These are phyloP conservation scores for Phylloscopus collybita DNA, from an alignment of 2,797 vertebrate genomes.

Conservation along the genomic window DNA sequence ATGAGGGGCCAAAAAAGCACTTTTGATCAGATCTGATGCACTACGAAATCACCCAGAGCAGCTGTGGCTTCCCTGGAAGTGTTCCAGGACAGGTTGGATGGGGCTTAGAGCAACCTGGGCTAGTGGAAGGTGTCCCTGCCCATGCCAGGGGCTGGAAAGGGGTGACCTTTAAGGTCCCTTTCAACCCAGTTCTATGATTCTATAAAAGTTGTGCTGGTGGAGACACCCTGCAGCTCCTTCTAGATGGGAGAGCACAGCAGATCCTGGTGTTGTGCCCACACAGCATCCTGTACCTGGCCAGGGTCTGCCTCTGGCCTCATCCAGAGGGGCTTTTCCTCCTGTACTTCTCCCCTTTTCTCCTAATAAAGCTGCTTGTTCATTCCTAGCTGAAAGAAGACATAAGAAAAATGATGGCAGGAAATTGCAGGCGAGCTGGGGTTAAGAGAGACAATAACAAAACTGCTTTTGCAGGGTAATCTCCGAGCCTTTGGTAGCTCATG, in stretches of 20 bases:
- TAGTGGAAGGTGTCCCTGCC: not conserved
- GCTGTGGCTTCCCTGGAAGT: not conserved
- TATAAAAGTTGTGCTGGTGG: not conserved
- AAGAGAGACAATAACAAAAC: constrained; percentile 49
- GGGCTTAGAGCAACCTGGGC: not conserved
- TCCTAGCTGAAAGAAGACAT: not conserved
- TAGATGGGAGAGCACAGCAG: fast-evolving
- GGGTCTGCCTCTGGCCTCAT: not conserved
- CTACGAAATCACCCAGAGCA: not conserved
- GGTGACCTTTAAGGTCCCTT: not conserved
- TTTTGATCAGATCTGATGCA: not conserved
- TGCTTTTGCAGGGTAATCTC: constrained; percentile 32
- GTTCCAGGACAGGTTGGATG: fast-evolving
- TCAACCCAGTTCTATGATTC: not conserved
- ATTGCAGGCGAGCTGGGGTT: constrained; percentile 39
- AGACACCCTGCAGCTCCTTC: not conserved
- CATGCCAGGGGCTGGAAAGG: fast-evolving
- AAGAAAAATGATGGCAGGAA: constrained; percentile 47
- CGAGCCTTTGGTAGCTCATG: not conserved
- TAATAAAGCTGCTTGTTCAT: not conserved
- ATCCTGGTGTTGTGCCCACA: fast-evolving
- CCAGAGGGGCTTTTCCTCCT: not conserved
- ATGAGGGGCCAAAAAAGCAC: not conserved
- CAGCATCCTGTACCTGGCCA: fast-evolving
- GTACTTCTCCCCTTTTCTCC: not conserved